Conservation (phyloP, 2,113 vertebrate genomes). For the Ahaetulla prasina region DNA sequence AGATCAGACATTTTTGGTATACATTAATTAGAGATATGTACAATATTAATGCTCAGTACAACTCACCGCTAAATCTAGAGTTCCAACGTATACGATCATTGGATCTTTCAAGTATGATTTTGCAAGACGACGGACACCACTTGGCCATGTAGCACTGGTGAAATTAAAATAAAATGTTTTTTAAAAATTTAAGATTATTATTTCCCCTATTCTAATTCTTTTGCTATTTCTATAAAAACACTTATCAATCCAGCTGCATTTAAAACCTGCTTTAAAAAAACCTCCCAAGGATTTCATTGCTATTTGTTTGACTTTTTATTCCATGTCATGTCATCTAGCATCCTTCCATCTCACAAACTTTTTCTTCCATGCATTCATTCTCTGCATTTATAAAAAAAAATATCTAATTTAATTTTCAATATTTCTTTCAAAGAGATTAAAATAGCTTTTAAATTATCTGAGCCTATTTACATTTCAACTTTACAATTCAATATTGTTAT, state of each 20-base stretch:
- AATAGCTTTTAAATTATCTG: not conserved
- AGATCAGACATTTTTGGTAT: not conserved
- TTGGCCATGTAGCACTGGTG: constrained; percentile 92
- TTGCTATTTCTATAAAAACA: not conserved
- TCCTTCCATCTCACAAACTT: not conserved
- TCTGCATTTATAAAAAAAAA: not conserved
- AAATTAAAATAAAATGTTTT: not conserved
- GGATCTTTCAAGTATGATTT: constrained; percentile 91
- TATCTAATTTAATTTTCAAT: not conserved
- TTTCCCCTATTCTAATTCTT: not conserved
- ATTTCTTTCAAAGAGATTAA: not conserved
- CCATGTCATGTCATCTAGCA: not conserved
- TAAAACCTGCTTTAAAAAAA: not conserved
- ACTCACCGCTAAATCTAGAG: constrained; percentile 89
- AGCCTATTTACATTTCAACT: not conserved
- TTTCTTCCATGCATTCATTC: not conserved
- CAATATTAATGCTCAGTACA: not conserved
- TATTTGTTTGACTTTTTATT: not conserved
- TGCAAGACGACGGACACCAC: constrained; percentile 82
- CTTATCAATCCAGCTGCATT: not conserved
- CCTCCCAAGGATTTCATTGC: not conserved
- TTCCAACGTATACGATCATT: constrained; percentile 96
- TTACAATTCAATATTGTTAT: not conserved
- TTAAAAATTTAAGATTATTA: not conserved
- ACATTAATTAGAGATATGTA: not conserved